Percentiles rank a stretch among this genome's conserved stretches.
Evolutionary conservation across 2,113 vertebrate genomes (phyloP).

Genomic region (Sebastes fasciatus): DNA sequence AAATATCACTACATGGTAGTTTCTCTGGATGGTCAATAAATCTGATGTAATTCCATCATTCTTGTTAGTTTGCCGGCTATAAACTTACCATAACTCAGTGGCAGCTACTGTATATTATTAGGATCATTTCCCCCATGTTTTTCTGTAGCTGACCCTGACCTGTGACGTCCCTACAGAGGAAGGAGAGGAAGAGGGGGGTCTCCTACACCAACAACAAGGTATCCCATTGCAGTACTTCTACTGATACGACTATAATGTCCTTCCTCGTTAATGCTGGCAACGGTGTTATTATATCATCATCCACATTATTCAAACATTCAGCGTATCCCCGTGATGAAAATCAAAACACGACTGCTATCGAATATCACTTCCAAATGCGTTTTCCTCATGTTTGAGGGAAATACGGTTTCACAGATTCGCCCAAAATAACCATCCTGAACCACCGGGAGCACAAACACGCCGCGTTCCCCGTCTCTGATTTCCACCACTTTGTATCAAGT

Average conservation of each 20-base stretch:
- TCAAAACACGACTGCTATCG: conserved; percentile 33
- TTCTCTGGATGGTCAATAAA: neutral
- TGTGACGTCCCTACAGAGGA: conserved; percentile 18
- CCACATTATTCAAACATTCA: conserved; percentile 43
- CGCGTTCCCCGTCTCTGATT: conserved; percentile 36
- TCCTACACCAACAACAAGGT: conserved; percentile 26
- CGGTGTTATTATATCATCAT: conserved; percentile 52
- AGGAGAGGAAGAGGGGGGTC: neutral
- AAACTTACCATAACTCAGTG: neutral
- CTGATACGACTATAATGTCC: conserved; percentile 52
- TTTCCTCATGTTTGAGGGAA: conserved; percentile 56
- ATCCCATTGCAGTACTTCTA: conserved; percentile 42
- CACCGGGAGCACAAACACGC: conserved; percentile 38
- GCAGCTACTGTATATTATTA: neutral
- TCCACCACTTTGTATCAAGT: conserved; percentile 28
- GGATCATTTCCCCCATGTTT: neutral
- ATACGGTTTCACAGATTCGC: conserved; percentile 46
- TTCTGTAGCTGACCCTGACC: conserved; percentile 12
- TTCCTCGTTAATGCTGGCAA: conserved; percentile 29
- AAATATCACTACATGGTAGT: neutral
- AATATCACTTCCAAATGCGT: conserved; percentile 47
- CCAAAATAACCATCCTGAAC: conserved; percentile 49
- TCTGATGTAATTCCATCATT: neutral
- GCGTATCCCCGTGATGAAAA: conserved; percentile 10
- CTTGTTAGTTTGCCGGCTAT: neutral